These are phyloP conservation scores for Eledona agricola DNA, from an alignment of 2,888 invertebrate genomes.

Conservation along the genomic window DNA sequence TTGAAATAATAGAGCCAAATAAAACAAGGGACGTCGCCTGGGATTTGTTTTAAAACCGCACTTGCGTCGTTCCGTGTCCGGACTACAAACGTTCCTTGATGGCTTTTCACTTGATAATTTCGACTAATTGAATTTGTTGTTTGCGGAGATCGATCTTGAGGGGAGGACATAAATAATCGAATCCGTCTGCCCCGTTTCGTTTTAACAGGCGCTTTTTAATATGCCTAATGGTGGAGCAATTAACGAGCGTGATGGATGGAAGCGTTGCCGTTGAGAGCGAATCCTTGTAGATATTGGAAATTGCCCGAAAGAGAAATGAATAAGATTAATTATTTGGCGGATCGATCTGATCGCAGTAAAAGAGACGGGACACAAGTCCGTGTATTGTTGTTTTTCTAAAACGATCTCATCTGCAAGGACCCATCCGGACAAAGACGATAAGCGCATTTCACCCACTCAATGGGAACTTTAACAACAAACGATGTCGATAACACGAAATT, in stretches of 20 bases:
- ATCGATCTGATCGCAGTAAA: conserved; percentile 33
- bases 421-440: conserved; percentile 29
- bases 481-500: conserved; percentile 35
- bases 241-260: conserved; percentile 47
- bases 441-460: conserved; percentile 21
- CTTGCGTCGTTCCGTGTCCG: conserved; percentile 13
- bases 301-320: conserved; percentile 45
- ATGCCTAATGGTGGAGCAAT: conserved; percentile 39
- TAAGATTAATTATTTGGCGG: conserved; percentile 46
- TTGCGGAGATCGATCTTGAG: conserved; percentile 9
- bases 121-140: conserved; percentile 27
- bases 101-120: conserved; percentile 9
- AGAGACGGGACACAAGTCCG: too few species aligned
- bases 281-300: conserved; percentile 48
- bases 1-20: conserved; percentile 24
- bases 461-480: conserved; percentile 26
- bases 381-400: too few species aligned
- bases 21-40: conserved; percentile 18
- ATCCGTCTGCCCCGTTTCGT: conserved; percentile 16
- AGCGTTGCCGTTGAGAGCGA: conserved; percentile 46
- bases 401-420: conserved; percentile 19
- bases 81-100: conserved; percentile 6
- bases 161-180: conserved; percentile 25
- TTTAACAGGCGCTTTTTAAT: conserved; percentile 28
- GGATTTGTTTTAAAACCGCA: conserved; percentile 21